These are phyloP conservation scores for Rugalucina vietnamica DNA, from an alignment of 2,888 invertebrate species.

Conservation along the genomic window DNA sequence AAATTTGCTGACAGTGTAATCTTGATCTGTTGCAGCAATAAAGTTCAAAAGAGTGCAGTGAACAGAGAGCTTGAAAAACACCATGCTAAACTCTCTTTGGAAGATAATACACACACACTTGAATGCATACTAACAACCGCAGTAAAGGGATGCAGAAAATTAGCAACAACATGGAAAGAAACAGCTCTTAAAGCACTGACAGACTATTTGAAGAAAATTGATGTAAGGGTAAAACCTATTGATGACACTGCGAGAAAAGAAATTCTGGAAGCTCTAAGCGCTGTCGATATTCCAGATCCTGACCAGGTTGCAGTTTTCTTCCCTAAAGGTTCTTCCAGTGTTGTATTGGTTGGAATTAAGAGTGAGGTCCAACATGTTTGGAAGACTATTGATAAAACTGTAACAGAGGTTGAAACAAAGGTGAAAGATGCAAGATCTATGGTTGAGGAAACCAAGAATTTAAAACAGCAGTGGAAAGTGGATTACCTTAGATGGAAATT, in stretches of 20 bases:
- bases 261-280: not conserved
- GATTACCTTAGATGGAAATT: conserved; percentile 34
- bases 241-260: not conserved
- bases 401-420: conserved; percentile 17
- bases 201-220: conserved; percentile 18
- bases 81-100: conserved; percentile 14
- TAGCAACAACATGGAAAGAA: conserved; percentile 51
- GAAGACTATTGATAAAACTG: not conserved
- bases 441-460: conserved; percentile 15
- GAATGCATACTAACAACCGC: conserved; percentile 50
- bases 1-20: not conserved
- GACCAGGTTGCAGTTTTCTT: conserved; percentile 24
- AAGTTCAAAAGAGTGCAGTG: not conserved
- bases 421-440: not conserved
- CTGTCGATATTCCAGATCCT: conserved; percentile 6
- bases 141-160: conserved; percentile 39
- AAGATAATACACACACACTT: conserved; percentile 22
- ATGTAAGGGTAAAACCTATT: not conserved
- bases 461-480: conserved; percentile 27
- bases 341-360: conserved; percentile 23
- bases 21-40: not conserved
- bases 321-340: not conserved
- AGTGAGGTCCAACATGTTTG: not conserved
- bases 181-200: conserved; percentile 33
- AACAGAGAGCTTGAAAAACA: not conserved